Base-by-base conservation (phyloP, 2,888 invertebrate genomes). In the Chalcis sispes region DNA sequence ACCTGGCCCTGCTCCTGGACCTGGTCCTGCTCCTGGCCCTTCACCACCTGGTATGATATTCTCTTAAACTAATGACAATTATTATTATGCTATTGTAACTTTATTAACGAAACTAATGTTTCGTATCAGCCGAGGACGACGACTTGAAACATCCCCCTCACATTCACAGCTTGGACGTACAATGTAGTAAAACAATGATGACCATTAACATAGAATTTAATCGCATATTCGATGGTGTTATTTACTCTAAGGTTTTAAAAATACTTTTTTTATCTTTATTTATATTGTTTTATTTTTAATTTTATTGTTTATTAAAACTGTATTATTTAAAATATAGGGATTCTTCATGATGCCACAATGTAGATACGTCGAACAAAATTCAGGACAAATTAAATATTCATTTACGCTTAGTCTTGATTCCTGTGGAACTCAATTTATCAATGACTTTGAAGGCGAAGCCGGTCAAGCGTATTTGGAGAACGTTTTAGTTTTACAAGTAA, bases 131-230 rank as follows among this genome's bases (percentile, higher is more conserved):
- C 48, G 73, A 80, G n/a, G 78, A 80, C 0, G 78, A 78, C n/a
- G 93, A 93, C 32, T 89, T 91, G 64, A 92, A 92, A 71, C 94
- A 95, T 84, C 94, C 94, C 52, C 94, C 95, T 1, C 94, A 94
- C 81, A 94, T 95, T 80, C 94, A 94, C 84, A 91, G 91, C 0
- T 92, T 95, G 72, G 92, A 94, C 50, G 95, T 95, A 0, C 91
- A 94, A 82, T 95, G 95, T 83, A 93, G 94, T 74, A 95, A 95
- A 85, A 94, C 94, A 79, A 93, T 93, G 92, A 95, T 95, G 95
- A 94, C 93, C 1, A 95, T 95, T 76, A 92, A 93, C 80, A 92
- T 95, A 10, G 94, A 94, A 87, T 95, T 95, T 87, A 94, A 95
- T 86, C 91, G 93, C 77, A 90, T 89, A 20, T 95, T 94, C 85